Evolutionary conservation across 1,140 invertebrate genomes (phyloP), one percentile per base, ranked within the genome.

Genomic region (Platyura marginata): DNA sequence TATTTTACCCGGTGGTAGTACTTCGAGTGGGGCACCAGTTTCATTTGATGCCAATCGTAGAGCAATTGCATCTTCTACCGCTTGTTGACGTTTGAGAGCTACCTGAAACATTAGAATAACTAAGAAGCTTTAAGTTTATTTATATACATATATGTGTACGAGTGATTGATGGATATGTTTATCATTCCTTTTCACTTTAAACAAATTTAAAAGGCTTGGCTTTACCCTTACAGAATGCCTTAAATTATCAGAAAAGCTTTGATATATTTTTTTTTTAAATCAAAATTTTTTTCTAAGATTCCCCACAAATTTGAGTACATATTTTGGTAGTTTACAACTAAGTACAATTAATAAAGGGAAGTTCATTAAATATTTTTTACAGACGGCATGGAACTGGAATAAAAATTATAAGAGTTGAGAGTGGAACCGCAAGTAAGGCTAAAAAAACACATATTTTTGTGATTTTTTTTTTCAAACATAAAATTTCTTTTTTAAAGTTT

Each of bases 1-100:
- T 43, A 96, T 92, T 18, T 89, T 82, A 13, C 91, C 91, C 33
- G 85, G 82, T 4, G 91, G 91, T 44, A 96, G 68, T 34, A 81
- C 75, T 38, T 79, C 79, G 40, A 88, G 67, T 21, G 78, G 71
- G 15, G 76, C 75, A 2, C 90, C 90, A 5, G 80, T 89, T 46
- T 91, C 82, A 4, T 68, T 87, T n/a, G 88, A 85, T 16, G 89
- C 77, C 51, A 96, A 68, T 37, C 89, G 87, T 42, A 96, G 64
- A 0, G 92, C 92, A 44, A 96, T 92, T 22, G 90, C 89, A 61
- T 98, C 92, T 68, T 98, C 93, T 0, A 91, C 90, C 0, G 92
- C 92, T 67, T 97, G 92, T 62, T 95, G 91, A 33, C 93, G 67
- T 64, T 97, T 98, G 42, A 97, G 62, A 11, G 92, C 91, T n/a